These are phyloP conservation scores for Venustoraphidia nigricollis DNA, from an alignment of 2,888 invertebrate genomes.

Conservation along the genomic window DNA sequence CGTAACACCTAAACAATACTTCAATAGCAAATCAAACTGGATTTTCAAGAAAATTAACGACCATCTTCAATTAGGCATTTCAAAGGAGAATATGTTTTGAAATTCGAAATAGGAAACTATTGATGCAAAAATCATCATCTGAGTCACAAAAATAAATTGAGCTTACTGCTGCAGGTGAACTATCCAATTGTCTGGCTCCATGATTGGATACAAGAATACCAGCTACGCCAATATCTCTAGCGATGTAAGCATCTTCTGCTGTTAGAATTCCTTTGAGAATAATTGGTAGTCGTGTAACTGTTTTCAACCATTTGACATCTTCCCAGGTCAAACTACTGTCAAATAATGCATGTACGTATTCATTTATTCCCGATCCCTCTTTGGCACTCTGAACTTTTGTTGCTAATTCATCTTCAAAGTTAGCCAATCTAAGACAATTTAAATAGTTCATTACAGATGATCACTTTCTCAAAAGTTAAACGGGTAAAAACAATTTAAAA, in stretches of 20 bases:
- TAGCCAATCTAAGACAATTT: conserved; percentile 47
- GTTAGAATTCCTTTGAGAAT: conserved; percentile 77
- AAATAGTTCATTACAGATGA: conserved; percentile 10
- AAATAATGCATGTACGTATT: conserved; percentile 61
- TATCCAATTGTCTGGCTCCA: conserved; percentile 79
- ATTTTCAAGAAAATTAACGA: no score
- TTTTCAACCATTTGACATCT: conserved; percentile 74
- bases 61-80: no score
- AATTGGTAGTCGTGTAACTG: conserved; percentile 62
- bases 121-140: no score
- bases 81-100: no score
- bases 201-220: conserved; percentile 88
- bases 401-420: conserved; percentile 48
- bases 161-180: conserved; percentile 64
- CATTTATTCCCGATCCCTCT: conserved; percentile 59
- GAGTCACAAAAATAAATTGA: not conserved
- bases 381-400: conserved; percentile 28
- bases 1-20: not conserved
- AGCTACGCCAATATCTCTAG: conserved; percentile 53
- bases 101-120: no score
- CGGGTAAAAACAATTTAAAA: not conserved
- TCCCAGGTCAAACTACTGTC: conserved; percentile 73
- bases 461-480: not conserved
- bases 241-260: conserved; percentile 69
- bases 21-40: not conserved